Evolutionary conservation across 2,888 invertebrate species (phyloP).

Genomic region (Nysson spinosus): DNA sequence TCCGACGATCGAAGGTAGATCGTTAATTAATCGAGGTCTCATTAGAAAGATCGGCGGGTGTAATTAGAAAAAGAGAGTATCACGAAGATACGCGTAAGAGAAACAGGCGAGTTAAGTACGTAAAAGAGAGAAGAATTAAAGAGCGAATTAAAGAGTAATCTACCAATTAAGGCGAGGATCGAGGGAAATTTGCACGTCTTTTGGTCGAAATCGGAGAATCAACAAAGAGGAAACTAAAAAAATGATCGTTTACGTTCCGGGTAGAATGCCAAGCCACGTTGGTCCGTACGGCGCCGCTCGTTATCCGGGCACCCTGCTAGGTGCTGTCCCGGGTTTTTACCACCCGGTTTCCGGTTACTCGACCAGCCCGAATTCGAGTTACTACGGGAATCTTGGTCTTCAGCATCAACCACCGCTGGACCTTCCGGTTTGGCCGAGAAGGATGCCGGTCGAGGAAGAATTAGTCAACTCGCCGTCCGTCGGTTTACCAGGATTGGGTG

Average conservation of each 20-base stretch:
- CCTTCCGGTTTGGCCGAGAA: conserved; percentile 74
- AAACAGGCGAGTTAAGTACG: too few species aligned
- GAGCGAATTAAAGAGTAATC: conserved; percentile 31
- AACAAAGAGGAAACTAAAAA: conserved; percentile 34
- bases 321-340: conserved; percentile 67
- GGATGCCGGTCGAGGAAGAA: conserved; percentile 76
- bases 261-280: conserved; percentile 76
- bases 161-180: conserved; percentile 14
- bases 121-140: too few species aligned
- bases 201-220: conserved; percentile 9
- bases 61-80: too few species aligned
- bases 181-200: conserved; percentile 54
- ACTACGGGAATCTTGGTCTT: conserved; percentile 58
- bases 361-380: conserved; percentile 48
- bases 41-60: too few species aligned
- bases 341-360: conserved; percentile 65
- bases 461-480: conserved; percentile 64
- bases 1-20: too few species aligned
- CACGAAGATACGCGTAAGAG: too few species aligned
- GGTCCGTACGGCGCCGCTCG: conserved; percentile 73
- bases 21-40: too few species aligned
- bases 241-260: conserved; percentile 77
- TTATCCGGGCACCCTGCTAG: conserved; percentile 73
- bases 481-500: conserved; percentile 62
- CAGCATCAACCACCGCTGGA: conserved; percentile 63